These are phyloP conservation scores for Eristalis pertinax DNA, from an alignment of 2,888 invertebrate genomes.

Conservation along the genomic window DNA sequence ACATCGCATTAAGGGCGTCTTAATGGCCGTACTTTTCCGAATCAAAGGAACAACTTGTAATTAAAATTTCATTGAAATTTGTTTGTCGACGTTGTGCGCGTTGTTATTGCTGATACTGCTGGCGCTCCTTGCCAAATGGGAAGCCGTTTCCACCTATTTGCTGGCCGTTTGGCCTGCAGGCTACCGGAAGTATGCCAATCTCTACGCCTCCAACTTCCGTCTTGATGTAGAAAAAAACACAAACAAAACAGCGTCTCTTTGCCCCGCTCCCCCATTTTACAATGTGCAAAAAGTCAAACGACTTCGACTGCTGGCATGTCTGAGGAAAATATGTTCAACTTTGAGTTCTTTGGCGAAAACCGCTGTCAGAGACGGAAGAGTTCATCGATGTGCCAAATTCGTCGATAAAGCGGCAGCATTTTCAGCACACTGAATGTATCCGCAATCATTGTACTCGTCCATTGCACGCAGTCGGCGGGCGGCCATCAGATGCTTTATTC, in stretches of 20 bases:
- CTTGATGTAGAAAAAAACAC: not conserved
- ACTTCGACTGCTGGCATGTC: not conserved
- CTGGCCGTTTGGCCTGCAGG: not conserved
- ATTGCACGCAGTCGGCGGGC: not conserved
- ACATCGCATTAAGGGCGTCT: slow-evolving; percentile 58
- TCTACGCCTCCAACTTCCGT: not conserved
- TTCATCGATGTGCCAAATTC: not conserved
- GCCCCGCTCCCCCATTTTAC: not conserved
- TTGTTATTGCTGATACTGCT: slow-evolving; percentile 17
- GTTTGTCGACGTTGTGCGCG: slow-evolving; percentile 20
- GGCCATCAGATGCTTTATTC: not conserved
- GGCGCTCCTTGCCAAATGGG: not conserved
- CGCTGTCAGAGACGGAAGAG: not conserved
- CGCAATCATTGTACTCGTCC: not conserved
- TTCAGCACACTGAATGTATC: not conserved
- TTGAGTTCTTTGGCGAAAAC: not conserved
- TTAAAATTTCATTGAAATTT: slow-evolving; percentile 68
- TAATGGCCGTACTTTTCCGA: slow-evolving; percentile 62
- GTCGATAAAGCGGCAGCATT: not conserved
- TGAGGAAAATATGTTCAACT: not conserved
- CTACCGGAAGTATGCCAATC: not conserved
- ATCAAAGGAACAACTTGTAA: slow-evolving; percentile 65
- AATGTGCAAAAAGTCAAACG: not conserved
- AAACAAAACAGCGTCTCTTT: not conserved
- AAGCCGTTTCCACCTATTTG: not conserved